Evolutionary conservation across 2,113 vertebrate species (phyloP).

Genomic region (Pantherophis guttatus): DNA sequence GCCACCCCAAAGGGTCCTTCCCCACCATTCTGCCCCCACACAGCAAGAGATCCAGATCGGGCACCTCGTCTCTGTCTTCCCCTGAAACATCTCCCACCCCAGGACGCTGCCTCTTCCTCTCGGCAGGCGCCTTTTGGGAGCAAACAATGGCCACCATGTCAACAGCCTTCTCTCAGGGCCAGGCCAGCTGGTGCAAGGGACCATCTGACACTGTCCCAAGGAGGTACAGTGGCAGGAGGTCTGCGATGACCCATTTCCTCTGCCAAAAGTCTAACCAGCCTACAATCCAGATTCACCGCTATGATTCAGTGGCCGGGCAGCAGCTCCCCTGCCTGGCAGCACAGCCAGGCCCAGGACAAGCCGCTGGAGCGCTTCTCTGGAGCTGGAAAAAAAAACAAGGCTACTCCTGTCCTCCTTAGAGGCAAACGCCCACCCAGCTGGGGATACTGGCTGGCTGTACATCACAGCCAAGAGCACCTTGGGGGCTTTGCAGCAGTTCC

Average conservation of each 20-base stretch:
- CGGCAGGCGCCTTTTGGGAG: background rate
- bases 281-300: background rate
- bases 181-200: slow-evolving; percentile 23
- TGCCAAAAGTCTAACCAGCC: background rate
- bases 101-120: slow-evolving; percentile 38
- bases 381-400: background rate
- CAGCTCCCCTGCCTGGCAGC: background rate
- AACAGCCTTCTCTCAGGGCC: background rate
- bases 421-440: background rate
- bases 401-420: background rate
- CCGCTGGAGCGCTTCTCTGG: background rate
- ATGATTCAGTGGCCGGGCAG: background rate
- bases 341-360: background rate
- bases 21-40: slow-evolving; percentile 31
- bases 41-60: slow-evolving; percentile 28
- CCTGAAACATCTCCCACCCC: background rate
- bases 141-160: background rate
- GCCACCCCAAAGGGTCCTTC: slow-evolving; percentile 6
- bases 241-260: background rate
- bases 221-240: background rate
- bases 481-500: background rate
- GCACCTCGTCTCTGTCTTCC: slow-evolving; percentile 3
- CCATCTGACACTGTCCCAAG: background rate
- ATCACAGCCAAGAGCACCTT: background rate
- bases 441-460: background rate